Percentiles rank a stretch among this genome's conserved stretches.
Conservation (phyloP, 1,140 invertebrate species). For the Drosophila suzukii region DNA sequence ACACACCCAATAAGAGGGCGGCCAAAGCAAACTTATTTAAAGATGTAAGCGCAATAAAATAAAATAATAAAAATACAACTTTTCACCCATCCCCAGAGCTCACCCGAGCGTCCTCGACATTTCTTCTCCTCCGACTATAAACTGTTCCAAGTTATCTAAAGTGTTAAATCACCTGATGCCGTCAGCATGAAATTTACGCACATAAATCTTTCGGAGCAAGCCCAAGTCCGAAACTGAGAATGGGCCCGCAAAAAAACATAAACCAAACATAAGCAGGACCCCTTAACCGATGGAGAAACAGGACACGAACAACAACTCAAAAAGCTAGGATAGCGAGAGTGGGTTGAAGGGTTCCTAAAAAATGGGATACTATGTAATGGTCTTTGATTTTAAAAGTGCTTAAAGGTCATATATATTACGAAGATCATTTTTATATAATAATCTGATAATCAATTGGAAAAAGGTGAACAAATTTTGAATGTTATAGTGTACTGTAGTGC, state of each 20-base stretch:
- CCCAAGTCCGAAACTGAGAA: slow-evolving; percentile 61
- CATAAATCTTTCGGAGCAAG: slow-evolving; percentile 74
- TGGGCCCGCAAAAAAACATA: slow-evolving; percentile 67
- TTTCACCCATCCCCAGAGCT: slow-evolving; percentile 33
- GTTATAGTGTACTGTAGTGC: too few species aligned
- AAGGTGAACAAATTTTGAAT: too few species aligned
- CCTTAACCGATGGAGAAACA: slow-evolving; percentile 17
- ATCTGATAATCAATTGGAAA: too few species aligned
- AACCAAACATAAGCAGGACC: slow-evolving; percentile 77
- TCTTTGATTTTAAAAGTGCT: background rate
- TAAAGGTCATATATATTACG: too few species aligned
- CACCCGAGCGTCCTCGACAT: slow-evolving; percentile 3
- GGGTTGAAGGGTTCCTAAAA: background rate
- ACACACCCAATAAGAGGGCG: slow-evolving; percentile 42
- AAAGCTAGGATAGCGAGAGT: slow-evolving; percentile 48
- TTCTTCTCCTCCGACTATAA: slow-evolving; percentile 57
- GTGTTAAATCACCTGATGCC: slow-evolving; percentile 84
- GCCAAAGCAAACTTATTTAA: slow-evolving; percentile 73
- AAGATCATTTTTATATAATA: too few species aligned
- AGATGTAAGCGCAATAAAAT: slow-evolving; percentile 82
- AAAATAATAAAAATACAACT: slow-evolving; percentile 82
- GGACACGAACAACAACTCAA: slow-evolving; percentile 38
- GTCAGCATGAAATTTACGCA: slow-evolving; percentile 84
- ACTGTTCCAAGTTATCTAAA: slow-evolving; percentile 82
- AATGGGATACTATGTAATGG: background rate